A percentile compares a stretch with the other conserved stretches of the same genome.
Conservation (phyloP, 2,797 vertebrate genomes). For the Cephalopachus bancanus region DNA sequence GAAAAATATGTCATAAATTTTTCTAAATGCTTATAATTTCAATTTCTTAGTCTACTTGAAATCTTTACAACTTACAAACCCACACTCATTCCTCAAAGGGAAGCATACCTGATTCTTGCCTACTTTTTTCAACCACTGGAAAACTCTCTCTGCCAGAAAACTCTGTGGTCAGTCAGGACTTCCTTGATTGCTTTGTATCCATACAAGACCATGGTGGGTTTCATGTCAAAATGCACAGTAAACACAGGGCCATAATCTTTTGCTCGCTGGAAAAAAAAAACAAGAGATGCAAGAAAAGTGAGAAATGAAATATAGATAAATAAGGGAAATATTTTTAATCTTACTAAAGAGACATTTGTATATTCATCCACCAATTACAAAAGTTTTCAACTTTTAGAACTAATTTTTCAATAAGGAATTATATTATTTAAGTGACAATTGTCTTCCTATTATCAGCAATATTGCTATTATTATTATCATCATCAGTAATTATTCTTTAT, state of each 20-base stretch:
- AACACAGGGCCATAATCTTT: conserved; percentile 67
- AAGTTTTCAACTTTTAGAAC: background rate
- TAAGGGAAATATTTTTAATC: background rate
- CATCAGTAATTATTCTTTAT: background rate
- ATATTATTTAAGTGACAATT: background rate
- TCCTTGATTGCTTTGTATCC: conserved; percentile 72
- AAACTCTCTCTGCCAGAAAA: conserved; percentile 55
- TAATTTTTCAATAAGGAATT: background rate
- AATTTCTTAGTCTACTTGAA: background rate
- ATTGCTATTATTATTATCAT: background rate
- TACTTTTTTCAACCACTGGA: fast-evolving
- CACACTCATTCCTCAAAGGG: background rate
- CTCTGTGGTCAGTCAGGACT: conserved; percentile 36
- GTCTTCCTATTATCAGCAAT: background rate
- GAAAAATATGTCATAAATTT: background rate
- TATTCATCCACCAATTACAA: background rate
- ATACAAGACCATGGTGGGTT: conserved; percentile 62
- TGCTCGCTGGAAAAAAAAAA: conserved; percentile 25
- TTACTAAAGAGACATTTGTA: conserved; percentile 18
- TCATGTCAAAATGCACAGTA: conserved; percentile 62
- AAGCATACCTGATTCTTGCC: conserved; percentile 34
- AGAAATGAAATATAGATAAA: background rate
- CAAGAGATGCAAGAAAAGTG: background rate
- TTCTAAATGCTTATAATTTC: background rate
- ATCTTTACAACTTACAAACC: background rate